Conservation (phyloP, 2,797 vertebrate genomes). For the Vultur gryphus region DNA sequence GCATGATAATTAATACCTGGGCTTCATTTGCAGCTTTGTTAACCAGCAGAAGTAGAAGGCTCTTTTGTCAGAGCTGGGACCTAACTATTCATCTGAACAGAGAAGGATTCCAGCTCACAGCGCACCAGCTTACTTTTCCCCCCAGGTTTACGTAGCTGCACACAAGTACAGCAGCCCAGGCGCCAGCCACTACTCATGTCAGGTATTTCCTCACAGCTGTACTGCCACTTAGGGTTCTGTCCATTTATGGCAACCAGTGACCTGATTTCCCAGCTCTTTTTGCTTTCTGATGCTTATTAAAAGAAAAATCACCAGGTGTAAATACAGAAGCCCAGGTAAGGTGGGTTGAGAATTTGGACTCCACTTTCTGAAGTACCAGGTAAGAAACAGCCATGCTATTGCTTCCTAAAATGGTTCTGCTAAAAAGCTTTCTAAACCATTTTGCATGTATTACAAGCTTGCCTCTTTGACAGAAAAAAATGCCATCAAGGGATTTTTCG, state of each 20-base stretch:
- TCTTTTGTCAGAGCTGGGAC: not conserved
- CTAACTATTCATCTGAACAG: not conserved
- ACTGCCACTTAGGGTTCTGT: not conserved
- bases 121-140: fast-evolving
- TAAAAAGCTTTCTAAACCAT: not conserved
- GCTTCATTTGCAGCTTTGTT: not conserved
- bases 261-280: not conserved
- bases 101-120: not conserved
- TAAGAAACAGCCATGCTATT: not conserved
- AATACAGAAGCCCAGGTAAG: not conserved
- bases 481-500: slow-evolving; percentile 46
- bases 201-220: not conserved
- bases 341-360: not conserved
- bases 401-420: not conserved
- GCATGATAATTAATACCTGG: not conserved
- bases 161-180: not conserved
- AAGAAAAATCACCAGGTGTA: not conserved
- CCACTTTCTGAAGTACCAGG: not conserved
- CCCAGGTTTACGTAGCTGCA: fast-evolving
- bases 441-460: not conserved
- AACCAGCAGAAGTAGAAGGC: not conserved
- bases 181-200: not conserved
- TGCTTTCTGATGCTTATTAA: not conserved
- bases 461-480: not conserved
- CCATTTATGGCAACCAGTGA: not conserved